These are phyloP conservation scores for Podarcis lilfordi DNA, from an alignment of 2,797 vertebrate species.

Conservation along the genomic window DNA sequence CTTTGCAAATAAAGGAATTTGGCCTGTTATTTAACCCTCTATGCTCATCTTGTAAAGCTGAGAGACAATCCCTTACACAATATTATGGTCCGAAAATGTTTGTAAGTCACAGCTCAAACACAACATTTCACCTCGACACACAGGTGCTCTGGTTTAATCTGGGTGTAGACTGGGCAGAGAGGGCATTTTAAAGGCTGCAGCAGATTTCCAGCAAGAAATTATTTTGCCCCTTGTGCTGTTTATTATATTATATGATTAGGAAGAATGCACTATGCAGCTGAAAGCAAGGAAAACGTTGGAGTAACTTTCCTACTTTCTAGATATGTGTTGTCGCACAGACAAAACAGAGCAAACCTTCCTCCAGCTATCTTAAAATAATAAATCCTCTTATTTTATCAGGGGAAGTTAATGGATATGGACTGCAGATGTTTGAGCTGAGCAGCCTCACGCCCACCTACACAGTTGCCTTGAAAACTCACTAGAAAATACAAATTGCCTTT, in stretches of 20 bases:
- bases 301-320: background rate
- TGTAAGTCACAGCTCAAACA: background rate
- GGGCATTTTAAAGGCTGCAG: background rate
- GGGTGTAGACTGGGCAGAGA: background rate
- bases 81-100: background rate
- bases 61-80: background rate
- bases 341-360: background rate
- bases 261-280: background rate
- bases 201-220: background rate
- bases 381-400: background rate
- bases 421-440: background rate
- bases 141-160: background rate
- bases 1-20: conserved; percentile 39
- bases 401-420: background rate
- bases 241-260: background rate
- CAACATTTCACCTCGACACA: background rate
- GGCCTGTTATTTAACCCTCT: background rate
- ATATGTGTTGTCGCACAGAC: background rate
- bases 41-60: background rate
- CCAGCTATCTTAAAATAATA: background rate
- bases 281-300: background rate
- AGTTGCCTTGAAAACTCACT: background rate
- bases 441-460: background rate
- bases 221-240: background rate
- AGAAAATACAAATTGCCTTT: background rate